These are phyloP conservation scores for Tetranychus cinnabarinus DNA, from an alignment of 1,140 invertebrate genomes.

Conservation along the genomic window DNA sequence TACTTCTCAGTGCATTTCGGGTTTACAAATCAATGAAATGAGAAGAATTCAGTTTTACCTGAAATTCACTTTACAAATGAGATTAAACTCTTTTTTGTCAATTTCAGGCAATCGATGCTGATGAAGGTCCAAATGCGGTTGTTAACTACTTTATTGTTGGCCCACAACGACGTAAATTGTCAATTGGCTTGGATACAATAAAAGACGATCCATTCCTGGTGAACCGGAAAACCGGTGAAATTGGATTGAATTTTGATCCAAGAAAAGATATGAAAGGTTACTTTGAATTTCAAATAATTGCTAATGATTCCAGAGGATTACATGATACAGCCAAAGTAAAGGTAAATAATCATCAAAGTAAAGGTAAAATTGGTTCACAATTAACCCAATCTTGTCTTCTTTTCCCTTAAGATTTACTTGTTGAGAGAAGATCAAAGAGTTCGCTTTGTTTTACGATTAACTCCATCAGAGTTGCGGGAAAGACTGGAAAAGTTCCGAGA, in stretches of 20 bases:
- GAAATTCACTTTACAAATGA: too few species aligned
- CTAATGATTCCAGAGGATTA: slow-evolving; percentile 57
- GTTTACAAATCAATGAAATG: too few species aligned
- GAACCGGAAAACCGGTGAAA: slow-evolving; percentile 46
- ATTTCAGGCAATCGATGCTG: slow-evolving; percentile 50
- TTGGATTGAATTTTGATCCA: slow-evolving; percentile 77
- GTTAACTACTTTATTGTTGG: slow-evolving; percentile 53
- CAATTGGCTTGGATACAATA: slow-evolving; percentile 58
- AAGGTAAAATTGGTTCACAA: slow-evolving; percentile 15
- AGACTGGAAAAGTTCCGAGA: slow-evolving; percentile 51
- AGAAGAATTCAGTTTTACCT: too few species aligned
- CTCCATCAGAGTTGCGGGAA: slow-evolving; percentile 56
- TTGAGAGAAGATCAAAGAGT: slow-evolving; percentile 76
- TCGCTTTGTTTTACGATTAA: slow-evolving; percentile 63
- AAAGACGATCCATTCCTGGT: slow-evolving; percentile 55
- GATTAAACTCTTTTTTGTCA: not conserved
- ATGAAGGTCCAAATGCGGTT: slow-evolving; percentile 44
- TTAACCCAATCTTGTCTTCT: not conserved
- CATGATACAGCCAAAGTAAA: slow-evolving; percentile 22
- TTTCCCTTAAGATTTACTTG: slow-evolving; percentile 42
- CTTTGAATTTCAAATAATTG: slow-evolving; percentile 67
- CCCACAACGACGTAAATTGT: slow-evolving; percentile 43
- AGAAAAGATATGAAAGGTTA: slow-evolving; percentile 90
- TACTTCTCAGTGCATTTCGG: too few species aligned
- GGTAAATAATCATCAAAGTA: slow-evolving; percentile 18